Conservation (phyloP, 2,888 invertebrate species). For the Epirrita christyi region DNA sequence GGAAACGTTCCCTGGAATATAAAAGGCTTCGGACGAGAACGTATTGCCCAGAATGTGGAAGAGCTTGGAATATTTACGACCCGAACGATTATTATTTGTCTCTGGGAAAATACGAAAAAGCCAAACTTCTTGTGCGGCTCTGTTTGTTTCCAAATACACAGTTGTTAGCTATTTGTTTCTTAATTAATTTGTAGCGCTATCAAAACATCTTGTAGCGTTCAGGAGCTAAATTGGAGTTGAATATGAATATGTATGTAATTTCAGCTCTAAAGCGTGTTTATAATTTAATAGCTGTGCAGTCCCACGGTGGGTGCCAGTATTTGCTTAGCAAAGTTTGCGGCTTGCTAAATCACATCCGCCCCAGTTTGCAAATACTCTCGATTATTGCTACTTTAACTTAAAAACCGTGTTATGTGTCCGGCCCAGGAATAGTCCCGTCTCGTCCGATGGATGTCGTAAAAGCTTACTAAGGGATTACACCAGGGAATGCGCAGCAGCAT, state of each 20-base stretch:
- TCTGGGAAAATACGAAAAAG: slow-evolving; percentile 14
- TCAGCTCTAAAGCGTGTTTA: slow-evolving; percentile 50
- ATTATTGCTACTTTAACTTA: slow-evolving; percentile 40
- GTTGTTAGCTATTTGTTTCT: slow-evolving; percentile 7
- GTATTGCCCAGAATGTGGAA: slow-evolving; percentile 43
- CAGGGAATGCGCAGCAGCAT: too few species aligned
- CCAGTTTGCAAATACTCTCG: slow-evolving; percentile 42
- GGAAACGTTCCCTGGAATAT: slow-evolving; percentile 47
- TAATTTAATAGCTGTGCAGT: slow-evolving; percentile 54
- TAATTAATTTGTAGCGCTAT: slow-evolving; percentile 35
- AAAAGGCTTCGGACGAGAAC: slow-evolving; percentile 36
- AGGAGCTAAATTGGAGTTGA: slow-evolving; percentile 36
- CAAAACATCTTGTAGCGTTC: slow-evolving; percentile 34
- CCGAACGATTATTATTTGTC: slow-evolving; percentile 40
- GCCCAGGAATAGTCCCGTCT: too few species aligned
- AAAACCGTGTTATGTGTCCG: too few species aligned
- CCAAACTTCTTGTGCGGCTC: slow-evolving; percentile 2
- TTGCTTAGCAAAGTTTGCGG: slow-evolving; percentile 56
- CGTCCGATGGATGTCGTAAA: too few species aligned
- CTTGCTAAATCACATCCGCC: slow-evolving; percentile 45
- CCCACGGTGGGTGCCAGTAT: slow-evolving; percentile 52
- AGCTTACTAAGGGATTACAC: too few species aligned
- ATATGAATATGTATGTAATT: slow-evolving; percentile 64
- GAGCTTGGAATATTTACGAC: slow-evolving; percentile 43
- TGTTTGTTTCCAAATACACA: not conserved